These are phyloP conservation scores for Alces alces DNA, from an alignment of 2,113 vertebrate genomes.

Conservation along the genomic window DNA sequence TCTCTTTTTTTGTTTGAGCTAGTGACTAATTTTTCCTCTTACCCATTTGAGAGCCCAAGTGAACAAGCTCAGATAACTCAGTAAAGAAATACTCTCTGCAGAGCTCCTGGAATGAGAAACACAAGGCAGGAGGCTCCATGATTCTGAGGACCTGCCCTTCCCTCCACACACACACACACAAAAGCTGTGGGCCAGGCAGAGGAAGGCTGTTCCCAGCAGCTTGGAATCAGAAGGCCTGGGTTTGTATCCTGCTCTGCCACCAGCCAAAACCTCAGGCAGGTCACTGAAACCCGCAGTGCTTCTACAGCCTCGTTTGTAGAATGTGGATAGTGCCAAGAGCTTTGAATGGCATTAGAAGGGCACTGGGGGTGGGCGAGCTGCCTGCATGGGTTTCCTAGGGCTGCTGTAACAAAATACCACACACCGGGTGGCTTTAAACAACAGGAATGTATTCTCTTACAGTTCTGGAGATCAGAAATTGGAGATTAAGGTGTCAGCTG, in stretches of 20 bases:
- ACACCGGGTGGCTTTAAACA: neutral
- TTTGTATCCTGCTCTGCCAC: neutral
- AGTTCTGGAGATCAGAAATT: neutral
- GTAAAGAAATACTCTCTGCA: neutral
- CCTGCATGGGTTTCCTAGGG: neutral
- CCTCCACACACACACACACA: rapidly evolving
- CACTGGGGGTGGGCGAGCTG: rapidly evolving
- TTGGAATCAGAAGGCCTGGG: neutral
- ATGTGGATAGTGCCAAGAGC: neutral
- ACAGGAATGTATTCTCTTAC: neutral
- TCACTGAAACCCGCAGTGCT: neutral
- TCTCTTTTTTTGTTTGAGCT: neutral
- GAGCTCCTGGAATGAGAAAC: neutral
- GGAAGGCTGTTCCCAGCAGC: neutral
- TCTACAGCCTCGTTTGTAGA: neutral
- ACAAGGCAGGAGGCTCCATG: neutral
- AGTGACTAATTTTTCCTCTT: neutral
- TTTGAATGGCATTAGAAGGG: neutral
- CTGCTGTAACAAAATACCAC: neutral
- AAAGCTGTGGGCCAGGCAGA: neutral
- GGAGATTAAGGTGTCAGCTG: neutral
- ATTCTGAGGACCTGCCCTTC: neutral
- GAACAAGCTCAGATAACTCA: neutral
- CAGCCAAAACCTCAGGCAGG: neutral
- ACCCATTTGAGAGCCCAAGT: neutral